Evolutionary conservation across 2,888 invertebrate genomes (phyloP).

Genomic region (Melangyna quadrimaculata): DNA sequence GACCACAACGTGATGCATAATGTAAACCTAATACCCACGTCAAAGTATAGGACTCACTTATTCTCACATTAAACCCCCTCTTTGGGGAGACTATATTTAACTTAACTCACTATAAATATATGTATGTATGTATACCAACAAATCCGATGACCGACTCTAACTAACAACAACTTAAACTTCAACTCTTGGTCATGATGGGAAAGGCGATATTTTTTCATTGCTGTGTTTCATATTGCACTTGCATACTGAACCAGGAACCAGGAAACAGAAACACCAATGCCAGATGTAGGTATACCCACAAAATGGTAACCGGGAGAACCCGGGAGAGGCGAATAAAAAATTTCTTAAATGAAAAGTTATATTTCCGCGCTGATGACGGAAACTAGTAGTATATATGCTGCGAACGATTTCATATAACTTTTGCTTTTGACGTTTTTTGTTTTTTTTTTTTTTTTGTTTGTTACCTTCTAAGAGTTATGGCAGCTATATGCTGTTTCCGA

Average conservation of each 20-base stretch:
- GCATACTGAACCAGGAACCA: constrained; percentile 28
- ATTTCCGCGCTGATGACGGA: constrained; percentile 55
- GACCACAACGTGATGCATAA: constrained; percentile 26
- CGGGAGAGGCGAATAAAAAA: constrained; percentile 29
- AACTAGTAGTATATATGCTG: constrained; percentile 24
- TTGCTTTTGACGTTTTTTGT: constrained; percentile 5
- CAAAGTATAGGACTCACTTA: constrained; percentile 40
- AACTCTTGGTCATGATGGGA: constrained; percentile 5
- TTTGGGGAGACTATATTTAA: not conserved
- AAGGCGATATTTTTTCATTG: constrained; percentile 10
- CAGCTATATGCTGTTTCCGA: constrained; percentile 8
- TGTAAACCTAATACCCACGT: constrained; percentile 19
- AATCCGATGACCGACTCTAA: constrained; percentile 15
- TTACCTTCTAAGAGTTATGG: constrained; percentile 10
- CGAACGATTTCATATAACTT: constrained; percentile 47
- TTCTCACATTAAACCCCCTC: constrained; percentile 36
- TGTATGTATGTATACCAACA: too few relatives aligned
- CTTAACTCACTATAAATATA: constrained; percentile 28
- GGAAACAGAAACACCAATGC: constrained; percentile 5
- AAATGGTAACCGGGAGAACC: not conserved
- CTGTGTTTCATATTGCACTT: constrained; percentile 35
- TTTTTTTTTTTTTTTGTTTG: not conserved
- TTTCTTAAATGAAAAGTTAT: constrained; percentile 57
- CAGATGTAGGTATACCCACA: constrained; percentile 33
- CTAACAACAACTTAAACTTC: constrained; percentile 36